Percentiles rank a stretch among this genome's conserved stretches.
phyloP scores from a whole-genome alignment of 2,113 vertebrate genomes.

The Puma concolor region DNA sequence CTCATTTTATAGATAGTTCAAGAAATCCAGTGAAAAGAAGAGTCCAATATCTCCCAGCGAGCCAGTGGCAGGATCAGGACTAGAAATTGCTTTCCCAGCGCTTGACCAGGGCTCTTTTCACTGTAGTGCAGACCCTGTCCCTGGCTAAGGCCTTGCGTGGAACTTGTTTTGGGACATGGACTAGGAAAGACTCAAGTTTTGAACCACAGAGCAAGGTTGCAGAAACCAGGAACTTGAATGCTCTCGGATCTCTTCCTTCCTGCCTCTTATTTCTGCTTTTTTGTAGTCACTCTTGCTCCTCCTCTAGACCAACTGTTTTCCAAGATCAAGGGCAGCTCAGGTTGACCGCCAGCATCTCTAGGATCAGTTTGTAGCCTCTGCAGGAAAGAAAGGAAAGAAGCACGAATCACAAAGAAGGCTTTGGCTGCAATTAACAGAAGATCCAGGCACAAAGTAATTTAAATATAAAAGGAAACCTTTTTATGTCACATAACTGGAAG shows the following conservation, averaged over 20 bases:
- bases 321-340: fast-evolving
- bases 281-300: background rate
- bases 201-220: background rate
- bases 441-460: background rate
- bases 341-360: background rate
- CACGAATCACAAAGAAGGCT: no score
- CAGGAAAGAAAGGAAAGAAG: background rate
- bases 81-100: background rate
- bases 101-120: background rate
- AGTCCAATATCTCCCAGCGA: background rate
- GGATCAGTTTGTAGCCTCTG: background rate
- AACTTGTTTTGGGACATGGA: background rate
- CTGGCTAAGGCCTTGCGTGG: background rate
- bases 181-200: background rate
- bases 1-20: background rate
- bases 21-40: background rate
- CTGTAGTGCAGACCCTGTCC: background rate
- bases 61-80: background rate
- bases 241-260: background rate
- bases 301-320: background rate
- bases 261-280: background rate
- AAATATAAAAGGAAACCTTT: background rate
- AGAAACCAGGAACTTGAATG: background rate
- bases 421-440: background rate
- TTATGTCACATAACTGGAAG: background rate